phyloP scores from a whole-genome alignment of 1,140 invertebrate genomes.

The Aphidius ervi region DNA sequence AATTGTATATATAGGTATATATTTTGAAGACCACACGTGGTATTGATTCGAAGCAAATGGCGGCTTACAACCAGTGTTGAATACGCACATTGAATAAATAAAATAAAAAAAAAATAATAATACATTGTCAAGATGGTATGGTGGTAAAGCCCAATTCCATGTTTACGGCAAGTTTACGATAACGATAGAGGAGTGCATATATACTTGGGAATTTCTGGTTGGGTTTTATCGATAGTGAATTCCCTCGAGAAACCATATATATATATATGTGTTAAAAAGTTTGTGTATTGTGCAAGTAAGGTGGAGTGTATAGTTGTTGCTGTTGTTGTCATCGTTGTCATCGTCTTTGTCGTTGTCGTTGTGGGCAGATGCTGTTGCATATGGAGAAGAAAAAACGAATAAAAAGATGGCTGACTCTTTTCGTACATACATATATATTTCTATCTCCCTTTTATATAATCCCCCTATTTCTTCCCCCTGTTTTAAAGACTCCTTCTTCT shows the following conservation, averaged over 20 bases:
- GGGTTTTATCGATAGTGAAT: conserved; percentile 14
- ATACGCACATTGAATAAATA: neutral
- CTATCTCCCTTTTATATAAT: too few species aligned
- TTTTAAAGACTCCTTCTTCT: conserved; percentile 8
- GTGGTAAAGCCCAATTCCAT: conserved; percentile 16
- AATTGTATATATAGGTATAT: neutral
- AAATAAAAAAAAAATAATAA: conserved; percentile 8
- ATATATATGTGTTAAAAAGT: neutral
- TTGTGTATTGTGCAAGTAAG: conserved; percentile 1
- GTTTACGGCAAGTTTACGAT: conserved; percentile 35
- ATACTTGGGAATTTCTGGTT: conserved; percentile 20
- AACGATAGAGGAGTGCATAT: conserved; percentile 30
- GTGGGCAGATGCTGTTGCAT: conserved; percentile 46
- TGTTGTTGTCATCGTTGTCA: neutral
- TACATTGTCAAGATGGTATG: neutral
- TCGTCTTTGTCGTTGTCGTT: conserved; percentile 22
- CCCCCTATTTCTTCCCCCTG: neutral
- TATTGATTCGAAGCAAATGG: conserved; percentile 2
- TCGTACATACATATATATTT: neutral
- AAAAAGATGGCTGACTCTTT: conserved; percentile 42
- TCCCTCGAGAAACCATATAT: conserved; percentile 12
- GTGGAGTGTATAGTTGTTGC: conserved; percentile 10
- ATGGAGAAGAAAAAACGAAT: conserved; percentile 49
- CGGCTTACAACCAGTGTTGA: neutral
- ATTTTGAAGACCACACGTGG: conserved; percentile 1